phyloP scores from a whole-genome alignment of 2,113 vertebrate species.

The Athene noctua region DNA sequence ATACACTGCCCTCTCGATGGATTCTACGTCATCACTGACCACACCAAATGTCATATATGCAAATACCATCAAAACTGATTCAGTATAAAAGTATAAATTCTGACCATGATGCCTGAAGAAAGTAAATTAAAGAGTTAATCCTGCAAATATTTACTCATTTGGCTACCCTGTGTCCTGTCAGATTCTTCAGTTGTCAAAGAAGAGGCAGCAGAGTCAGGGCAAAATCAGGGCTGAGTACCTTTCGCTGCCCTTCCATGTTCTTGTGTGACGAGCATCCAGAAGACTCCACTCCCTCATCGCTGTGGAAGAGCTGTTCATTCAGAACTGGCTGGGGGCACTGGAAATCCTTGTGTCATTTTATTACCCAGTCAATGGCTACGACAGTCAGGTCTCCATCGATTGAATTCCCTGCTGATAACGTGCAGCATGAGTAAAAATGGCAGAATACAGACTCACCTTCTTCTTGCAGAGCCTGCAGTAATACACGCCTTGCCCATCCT shows the following conservation, averaged over 20 bases:
- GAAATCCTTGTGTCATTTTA: neutral
- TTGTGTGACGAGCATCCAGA: neutral
- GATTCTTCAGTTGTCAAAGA: neutral
- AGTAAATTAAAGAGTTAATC: neutral
- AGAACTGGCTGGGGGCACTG: neutral
- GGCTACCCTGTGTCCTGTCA: neutral
- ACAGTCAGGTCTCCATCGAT: neutral
- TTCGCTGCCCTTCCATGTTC: neutral
- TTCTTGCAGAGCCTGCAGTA: neutral
- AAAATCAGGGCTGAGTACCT: neutral
- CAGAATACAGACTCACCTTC: neutral
- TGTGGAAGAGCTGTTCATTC: neutral
- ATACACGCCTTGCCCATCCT: neutral
- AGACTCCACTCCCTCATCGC: neutral
- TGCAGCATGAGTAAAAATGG: neutral
- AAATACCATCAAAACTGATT: neutral
- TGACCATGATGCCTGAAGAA: neutral
- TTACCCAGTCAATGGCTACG: neutral
- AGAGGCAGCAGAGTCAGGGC: neutral
- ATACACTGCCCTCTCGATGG: accelerated
- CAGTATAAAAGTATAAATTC: neutral
- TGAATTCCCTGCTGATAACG: neutral
- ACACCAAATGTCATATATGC: neutral
- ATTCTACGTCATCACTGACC: neutral
- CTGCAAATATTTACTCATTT: neutral